Evolutionary conservation across 2,113 vertebrate species (phyloP), one percentile per base, ranked within the genome.

Genomic region (Oncorhynchus keta): DNA sequence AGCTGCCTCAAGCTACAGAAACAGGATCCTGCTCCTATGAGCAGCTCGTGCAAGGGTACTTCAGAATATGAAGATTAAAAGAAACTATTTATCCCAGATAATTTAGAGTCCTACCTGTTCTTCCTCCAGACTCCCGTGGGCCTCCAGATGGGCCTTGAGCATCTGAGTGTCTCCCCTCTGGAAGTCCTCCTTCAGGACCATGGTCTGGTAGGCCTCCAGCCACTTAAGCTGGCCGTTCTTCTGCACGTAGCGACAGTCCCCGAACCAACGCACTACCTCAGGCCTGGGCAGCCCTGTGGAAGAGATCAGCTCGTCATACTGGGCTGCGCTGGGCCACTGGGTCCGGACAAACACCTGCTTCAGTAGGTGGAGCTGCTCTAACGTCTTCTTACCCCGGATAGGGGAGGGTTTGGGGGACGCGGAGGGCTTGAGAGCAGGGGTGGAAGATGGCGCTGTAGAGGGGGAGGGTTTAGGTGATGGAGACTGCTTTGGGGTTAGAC

Each of bases 141-240:
- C 51, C 22, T 91, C 51, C 0, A 95, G 93, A 85, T 98, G 96
- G 71, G 93, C 93, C 85, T 95, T 92, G 16, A 99, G 93, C 45
- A 94, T 79, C 30, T 94, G 88, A 12, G 81, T 64, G 70, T 90
- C 81, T 12, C 84, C 88, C 30, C 91, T 84, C 78, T 83, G 68
- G 3, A 91, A 80, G 55, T 94, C 94, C 28, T 93, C 89, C 73
- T 94, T 91, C 70, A 95, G 93, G 0, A 93, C 95, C 3, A 92
- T 92, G 83, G 85, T 91, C 90, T 96, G 93, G 80, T 97, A 97
- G 66, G 95, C 93, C 85, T 98, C 96, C 64, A 97, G 95, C 97
- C 98, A 99, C 90, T 95, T 98, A 57, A 99, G 93, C 85, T 96
- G 96, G 55, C 97, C 95, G 1, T 98, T 99, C 91, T 99, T 99